phyloP scores from a whole-genome alignment of 2,113 vertebrate genomes.

The Oceanites oceanicus region DNA sequence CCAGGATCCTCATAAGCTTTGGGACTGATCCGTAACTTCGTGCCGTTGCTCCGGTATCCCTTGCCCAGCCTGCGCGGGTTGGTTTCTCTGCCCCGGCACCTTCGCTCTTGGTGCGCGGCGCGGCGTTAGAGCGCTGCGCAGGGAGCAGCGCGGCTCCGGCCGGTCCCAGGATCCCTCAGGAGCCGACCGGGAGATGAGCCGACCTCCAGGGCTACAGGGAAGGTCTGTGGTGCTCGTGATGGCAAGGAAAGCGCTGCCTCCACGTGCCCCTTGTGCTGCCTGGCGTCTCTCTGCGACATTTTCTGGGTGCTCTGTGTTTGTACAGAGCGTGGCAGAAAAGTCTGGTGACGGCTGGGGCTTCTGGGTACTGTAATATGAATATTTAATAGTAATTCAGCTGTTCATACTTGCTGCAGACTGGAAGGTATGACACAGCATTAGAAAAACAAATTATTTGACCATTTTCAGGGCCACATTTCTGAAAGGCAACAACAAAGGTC shows the following conservation, averaged over 20 bases:
- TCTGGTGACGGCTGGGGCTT: neutral
- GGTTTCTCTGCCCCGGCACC: rapidly evolving
- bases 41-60: rapidly evolving
- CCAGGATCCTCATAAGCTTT: rapidly evolving
- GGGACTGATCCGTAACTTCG: neutral
- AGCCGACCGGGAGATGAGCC: rapidly evolving
- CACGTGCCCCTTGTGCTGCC: neutral
- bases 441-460: slow-evolving; percentile 48
- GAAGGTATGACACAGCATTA: slow-evolving; percentile 42
- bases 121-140: neutral
- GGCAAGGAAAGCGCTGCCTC: neutral
- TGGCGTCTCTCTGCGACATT: rapidly evolving
- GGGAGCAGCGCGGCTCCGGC: neutral
- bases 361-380: neutral
- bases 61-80: rapidly evolving
- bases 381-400: slow-evolving; percentile 22
- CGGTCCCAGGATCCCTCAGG: neutral
- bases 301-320: neutral
- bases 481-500: neutral
- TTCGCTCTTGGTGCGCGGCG: rapidly evolving
- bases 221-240: neutral
- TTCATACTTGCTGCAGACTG: slow-evolving; percentile 22
- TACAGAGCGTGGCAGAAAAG: neutral
- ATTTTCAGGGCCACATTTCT: neutral
- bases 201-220: neutral